These are phyloP conservation scores for Indicator indicator DNA, from an alignment of 2,113 vertebrate species.

Conservation along the genomic window DNA sequence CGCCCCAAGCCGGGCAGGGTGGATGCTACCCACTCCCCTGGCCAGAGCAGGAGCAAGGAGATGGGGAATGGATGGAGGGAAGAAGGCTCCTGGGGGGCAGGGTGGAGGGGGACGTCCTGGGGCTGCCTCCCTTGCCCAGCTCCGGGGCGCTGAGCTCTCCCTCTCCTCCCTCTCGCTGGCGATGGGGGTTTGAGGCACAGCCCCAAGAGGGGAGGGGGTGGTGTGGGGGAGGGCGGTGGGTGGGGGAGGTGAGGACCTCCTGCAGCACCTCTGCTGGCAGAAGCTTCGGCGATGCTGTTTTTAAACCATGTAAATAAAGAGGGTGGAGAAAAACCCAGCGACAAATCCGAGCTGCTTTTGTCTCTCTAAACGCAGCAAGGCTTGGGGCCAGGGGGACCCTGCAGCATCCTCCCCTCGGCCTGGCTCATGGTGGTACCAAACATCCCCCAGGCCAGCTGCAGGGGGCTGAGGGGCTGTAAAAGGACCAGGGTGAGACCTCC, in stretches of 20 bases:
- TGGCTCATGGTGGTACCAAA: background rate
- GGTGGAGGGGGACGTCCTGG: accelerated
- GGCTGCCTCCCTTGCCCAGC: background rate
- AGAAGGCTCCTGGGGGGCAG: background rate
- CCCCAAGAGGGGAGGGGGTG: accelerated
- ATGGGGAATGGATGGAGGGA: background rate
- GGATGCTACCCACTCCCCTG: accelerated
- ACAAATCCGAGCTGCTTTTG: background rate
- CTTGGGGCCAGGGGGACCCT: background rate
- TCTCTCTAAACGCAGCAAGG: background rate
- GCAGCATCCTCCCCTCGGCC: too few relatives aligned
- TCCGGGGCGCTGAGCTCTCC: accelerated
- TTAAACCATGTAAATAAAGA: background rate
- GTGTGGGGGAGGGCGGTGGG: background rate
- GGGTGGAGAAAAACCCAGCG: background rate
- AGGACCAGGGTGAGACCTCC: background rate
- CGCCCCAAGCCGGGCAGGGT: background rate
- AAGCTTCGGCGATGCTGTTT: background rate
- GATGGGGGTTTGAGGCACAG: accelerated
- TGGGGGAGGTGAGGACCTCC: accelerated
- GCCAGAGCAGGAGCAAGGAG: accelerated
- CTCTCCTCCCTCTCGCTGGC: accelerated
- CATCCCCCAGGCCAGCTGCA: accelerated
- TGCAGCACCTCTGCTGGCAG: background rate
- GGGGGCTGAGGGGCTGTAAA: background rate